Evolutionary conservation across 2,797 vertebrate genomes (phyloP), one percentile per base, ranked within the genome.

Genomic region (Yasuhikotakia modesta): DNA sequence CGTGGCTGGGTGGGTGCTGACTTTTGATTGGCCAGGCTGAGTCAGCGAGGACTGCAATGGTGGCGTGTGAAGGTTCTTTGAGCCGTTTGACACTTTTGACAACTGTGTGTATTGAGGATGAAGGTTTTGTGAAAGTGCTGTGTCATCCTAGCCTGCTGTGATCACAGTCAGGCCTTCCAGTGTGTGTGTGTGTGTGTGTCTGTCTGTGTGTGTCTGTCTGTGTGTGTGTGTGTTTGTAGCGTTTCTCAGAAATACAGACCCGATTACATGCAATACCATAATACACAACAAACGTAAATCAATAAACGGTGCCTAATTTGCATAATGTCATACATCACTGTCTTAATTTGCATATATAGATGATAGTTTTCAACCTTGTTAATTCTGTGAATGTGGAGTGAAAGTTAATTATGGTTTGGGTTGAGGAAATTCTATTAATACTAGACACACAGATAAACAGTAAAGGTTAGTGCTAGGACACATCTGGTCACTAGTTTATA

Each of bases 51-150:
- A 83, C 76, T 81, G 84, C 79, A 83, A 81, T 81, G 79, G 75
- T 79, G 50, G 69, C 75, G 76, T 67, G 79, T 61, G 53, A 60
- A 45, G 75, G 53, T 46, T 71, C 60, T 81, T 85, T 79, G 60
- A 81, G 70, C 60, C 63, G 72, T 60, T 65, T 82, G 73, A 75
- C 78, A 68, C 43, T 72, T 55, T 16, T 48, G 83, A 86, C 53
- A 83, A 79, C 82, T 86, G 84, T 83, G 86, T 73, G 83, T 87
- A 84, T 82, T 88, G 86, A 89, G 61, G 24, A 80, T 35, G 86
- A 81, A 53, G 83, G 80, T 88, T 89, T 86, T 73, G 48, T 80
- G 73, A 89, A 89, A 90, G 75, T 87, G 88, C 82, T 82, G 84
- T 85, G 86, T 91, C 87, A 89, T 90, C 88, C 83, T 74, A 57